These are phyloP conservation scores for Plecotus auritus DNA, from an alignment of 2,113 vertebrate species.

Conservation along the genomic window DNA sequence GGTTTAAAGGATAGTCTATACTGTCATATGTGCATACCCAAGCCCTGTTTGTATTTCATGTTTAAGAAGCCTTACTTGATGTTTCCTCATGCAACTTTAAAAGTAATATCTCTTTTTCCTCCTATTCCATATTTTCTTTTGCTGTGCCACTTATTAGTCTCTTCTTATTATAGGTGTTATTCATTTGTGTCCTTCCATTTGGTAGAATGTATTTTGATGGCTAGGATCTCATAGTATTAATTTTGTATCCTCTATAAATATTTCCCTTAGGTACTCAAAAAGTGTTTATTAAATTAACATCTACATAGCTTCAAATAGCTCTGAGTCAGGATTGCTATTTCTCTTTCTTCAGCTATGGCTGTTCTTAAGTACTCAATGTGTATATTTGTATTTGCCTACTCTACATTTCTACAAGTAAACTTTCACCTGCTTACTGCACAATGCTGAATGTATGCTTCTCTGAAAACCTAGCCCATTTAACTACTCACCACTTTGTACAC, in stretches of 20 bases:
- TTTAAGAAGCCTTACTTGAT: neutral
- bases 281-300: neutral
- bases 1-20: neutral
- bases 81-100: slow-evolving; percentile 3
- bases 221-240: neutral
- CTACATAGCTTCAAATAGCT: neutral
- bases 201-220: neutral
- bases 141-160: neutral
- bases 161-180: neutral
- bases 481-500: neutral
- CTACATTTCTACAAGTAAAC: neutral
- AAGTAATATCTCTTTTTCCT: neutral
- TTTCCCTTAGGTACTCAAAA: neutral
- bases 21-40: neutral
- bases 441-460: neutral
- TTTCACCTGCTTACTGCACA: neutral
- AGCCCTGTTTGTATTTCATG: neutral
- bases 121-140: neutral
- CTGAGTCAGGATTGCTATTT: neutral
- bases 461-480: neutral
- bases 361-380: neutral
- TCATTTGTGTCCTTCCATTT: neutral
- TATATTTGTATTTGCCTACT: neutral
- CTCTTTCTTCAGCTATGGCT: neutral
- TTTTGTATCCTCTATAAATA: neutral